These are phyloP conservation scores for Oeneis ivallda DNA, from an alignment of 2,888 invertebrate genomes.

Conservation along the genomic window DNA sequence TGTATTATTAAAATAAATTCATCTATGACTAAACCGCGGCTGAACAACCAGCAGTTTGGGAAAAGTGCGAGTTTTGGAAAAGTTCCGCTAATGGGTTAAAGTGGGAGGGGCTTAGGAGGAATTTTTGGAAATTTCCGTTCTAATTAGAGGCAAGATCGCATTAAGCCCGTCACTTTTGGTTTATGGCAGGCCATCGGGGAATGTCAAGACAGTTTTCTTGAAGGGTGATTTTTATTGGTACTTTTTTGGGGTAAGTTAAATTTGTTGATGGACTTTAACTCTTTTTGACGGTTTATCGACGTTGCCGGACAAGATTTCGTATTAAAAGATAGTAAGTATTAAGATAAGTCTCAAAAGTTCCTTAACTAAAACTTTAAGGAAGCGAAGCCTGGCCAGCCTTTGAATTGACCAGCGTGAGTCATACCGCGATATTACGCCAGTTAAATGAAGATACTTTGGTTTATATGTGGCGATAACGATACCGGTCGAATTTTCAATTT, in stretches of 20 bases:
- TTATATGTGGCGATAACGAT: too few species aligned
- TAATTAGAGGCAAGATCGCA: slow-evolving; percentile 76
- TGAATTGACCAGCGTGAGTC: too few species aligned
- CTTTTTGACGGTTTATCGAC: slow-evolving; percentile 24
- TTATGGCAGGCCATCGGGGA: slow-evolving; percentile 61
- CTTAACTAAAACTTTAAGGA: too few species aligned
- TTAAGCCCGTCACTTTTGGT: slow-evolving; percentile 75
- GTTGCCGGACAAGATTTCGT: neutral
- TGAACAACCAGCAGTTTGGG: slow-evolving; percentile 49
- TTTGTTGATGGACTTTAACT: slow-evolving; percentile 28
- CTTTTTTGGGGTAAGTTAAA: slow-evolving; percentile 29
- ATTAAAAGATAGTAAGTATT: slow-evolving; percentile 4
- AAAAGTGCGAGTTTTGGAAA: slow-evolving; percentile 66
- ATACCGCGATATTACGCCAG: too few species aligned
- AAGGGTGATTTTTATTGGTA: slow-evolving; percentile 52
- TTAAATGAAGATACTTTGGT: too few species aligned
- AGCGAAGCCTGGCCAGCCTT: too few species aligned
- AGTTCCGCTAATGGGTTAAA: slow-evolving; percentile 74
- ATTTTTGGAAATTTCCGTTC: slow-evolving; percentile 75
- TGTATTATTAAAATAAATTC: too few species aligned
- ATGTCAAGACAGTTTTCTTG: slow-evolving; percentile 51
- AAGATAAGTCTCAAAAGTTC: neutral
- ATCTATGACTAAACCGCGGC: slow-evolving; percentile 31
- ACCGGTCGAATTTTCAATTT: too few species aligned
- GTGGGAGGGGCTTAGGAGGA: slow-evolving; percentile 55